Evolutionary conservation across 2,797 vertebrate species (phyloP), one percentile per base, ranked within the genome.

Genomic region (Pelodytes ibericus): DNA sequence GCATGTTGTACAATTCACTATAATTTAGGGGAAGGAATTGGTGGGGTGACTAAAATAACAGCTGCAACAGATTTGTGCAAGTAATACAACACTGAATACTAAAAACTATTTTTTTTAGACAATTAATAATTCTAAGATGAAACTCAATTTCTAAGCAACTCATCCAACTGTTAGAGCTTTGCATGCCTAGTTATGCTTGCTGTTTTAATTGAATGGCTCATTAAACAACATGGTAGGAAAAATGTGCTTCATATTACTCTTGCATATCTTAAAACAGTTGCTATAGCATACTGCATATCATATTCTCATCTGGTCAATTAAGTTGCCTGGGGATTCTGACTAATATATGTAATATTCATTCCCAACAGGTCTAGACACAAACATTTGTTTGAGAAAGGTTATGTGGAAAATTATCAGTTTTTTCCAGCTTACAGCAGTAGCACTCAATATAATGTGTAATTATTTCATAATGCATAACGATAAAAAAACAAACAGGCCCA

Each of bases 261-360:
- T 1, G 16, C 75, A 73, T 26, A 63, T 63, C 16, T 2, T 10
- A 63, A 72, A 80, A 3, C 80, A 1, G 59, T 9, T 31, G 20
- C 80, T 58, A 78, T 81, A 80, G 80, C 30, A 69, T 72, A 72
- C 41, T 72, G 41, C 18, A 72, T 47, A 57, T 77, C 66, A 82
- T 73, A 81, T 78, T 77, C 1, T 76, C 68, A 80, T 20, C 36
- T 53, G 75, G 58, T 69, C 29, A 58, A 18, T 62, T 74, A 72
- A 1, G 27, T 39, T 73, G 76, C 75, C 36, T 74, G 69, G 71
- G 73, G 13, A 27, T 0, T 25, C 71, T 77, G 31, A 47, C 78
- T 81, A 53, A 80, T 74, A 84, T 75, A 72, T 80, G 68, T 82
- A 72, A 80, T 82, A 77, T 80, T 26, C 53, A 66, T 74, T 82